Base-by-base conservation (phyloP, 2,888 invertebrate species). In the Petrophora chlorosata region DNA sequence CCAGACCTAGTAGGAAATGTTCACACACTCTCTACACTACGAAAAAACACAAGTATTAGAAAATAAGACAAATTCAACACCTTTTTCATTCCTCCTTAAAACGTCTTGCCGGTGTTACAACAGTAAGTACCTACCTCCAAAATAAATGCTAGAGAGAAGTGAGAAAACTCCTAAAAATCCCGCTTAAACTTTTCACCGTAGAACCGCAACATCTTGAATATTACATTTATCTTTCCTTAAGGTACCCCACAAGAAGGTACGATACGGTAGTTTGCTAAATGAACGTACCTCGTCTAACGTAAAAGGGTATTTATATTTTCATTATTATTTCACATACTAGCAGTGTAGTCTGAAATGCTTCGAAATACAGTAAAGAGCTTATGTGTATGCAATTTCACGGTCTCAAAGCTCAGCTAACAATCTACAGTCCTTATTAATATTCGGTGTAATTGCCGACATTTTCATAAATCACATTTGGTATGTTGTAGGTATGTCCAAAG, bases 381-480 rank as follows among this genome's bases (percentile, higher is more conserved):
- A 47, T 44, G 40, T 30, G 43, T 26, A 38, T 51, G 47, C 55
- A 48, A 51, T 55, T 47, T 48, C 47, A 50, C 40, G 41, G 38
- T 44, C 23, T 44, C 44, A 36, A 35, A 38, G 29, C 38, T 35
- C 33, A 29, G 35, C 36, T 47, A 41, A 44, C 50, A 33, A 47
- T 51, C 17, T 52, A 16, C 32, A 25, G 23, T 26, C 33, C 17
- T 40, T 22, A 40, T 47, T 39, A 43, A 49, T 49, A 48, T 48
- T 40, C 33, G 26, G 28, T 44, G 23, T 34, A 32, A 52, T 45
- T 43, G 47, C 43, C 14, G 23, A 34, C 39, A 47, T 59, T 53
- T 52, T 17, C 53, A 48, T 47, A 53, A 53, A 48, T 50, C 43
- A 49, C 53, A 53, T 58, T 56, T 49, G 38, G 35, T 25, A 43